Conservation (phyloP, 2,888 invertebrate species). For the Lithophane semibrunnea region DNA sequence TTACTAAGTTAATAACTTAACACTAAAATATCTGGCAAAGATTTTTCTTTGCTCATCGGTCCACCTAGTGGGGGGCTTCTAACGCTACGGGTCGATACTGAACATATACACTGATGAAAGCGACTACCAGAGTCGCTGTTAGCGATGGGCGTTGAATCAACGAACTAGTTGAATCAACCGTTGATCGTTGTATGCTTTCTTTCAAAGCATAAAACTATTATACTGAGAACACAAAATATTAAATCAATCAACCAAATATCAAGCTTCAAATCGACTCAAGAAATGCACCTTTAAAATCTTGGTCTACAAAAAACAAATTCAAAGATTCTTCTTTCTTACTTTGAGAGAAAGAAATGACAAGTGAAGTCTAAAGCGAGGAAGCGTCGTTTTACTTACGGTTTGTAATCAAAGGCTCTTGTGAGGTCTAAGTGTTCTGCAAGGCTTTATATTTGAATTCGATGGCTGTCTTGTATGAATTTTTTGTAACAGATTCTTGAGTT, state of each 20-base stretch:
- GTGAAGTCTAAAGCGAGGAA: slow-evolving; percentile 58
- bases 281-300: slow-evolving; percentile 28
- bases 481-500: background rate
- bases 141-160: too few species aligned
- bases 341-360: slow-evolving; percentile 42
- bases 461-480: slow-evolving; percentile 15
- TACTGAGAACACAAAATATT: background rate
- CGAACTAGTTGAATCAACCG: too few species aligned
- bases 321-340: slow-evolving; percentile 28
- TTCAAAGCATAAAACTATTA: background rate
- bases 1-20: too few species aligned
- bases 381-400: slow-evolving; percentile 56
- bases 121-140: too few species aligned
- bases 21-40: background rate
- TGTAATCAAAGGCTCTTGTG: slow-evolving; percentile 57
- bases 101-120: too few species aligned
- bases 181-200: too few species aligned
- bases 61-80: too few species aligned
- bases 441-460: slow-evolving; percentile 52
- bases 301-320: slow-evolving; percentile 39
- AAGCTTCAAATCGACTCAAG: slow-evolving; percentile 8
- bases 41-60: too few species aligned
- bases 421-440: slow-evolving; percentile 52
- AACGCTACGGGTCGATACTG: too few species aligned
- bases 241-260: slow-evolving; percentile 18